Evolutionary conservation across 2,888 invertebrate genomes (phyloP).

Genomic region (Cosmia trapezina): DNA sequence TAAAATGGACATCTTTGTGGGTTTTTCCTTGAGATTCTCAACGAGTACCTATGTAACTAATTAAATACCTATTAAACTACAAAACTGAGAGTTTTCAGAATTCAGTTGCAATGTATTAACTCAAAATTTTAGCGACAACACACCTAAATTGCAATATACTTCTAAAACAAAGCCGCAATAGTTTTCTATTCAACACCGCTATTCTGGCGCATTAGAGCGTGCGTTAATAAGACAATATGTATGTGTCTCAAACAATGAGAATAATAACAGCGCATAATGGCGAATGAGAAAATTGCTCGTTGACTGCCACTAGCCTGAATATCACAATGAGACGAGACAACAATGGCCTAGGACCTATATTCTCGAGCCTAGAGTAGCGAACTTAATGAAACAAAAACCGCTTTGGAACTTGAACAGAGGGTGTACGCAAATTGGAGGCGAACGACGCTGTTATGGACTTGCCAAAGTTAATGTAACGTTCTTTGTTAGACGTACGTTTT

Average conservation of each 20-base stretch:
- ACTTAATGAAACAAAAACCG: constrained; percentile 85
- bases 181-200: constrained; percentile 64
- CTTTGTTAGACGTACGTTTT: constrained; percentile 60
- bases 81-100: neutral
- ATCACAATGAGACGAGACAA: constrained; percentile 85
- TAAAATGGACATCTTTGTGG: neutral
- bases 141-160: constrained; percentile 31
- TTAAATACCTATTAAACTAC: neutral
- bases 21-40: neutral
- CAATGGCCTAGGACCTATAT: constrained; percentile 85
- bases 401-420: constrained; percentile 81
- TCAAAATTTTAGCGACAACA: constrained; percentile 13
- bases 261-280: constrained; percentile 86
- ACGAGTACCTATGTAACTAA: neutral
- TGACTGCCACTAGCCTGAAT: constrained; percentile 81
- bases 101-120: neutral
- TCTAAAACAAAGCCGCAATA: constrained; percentile 50
- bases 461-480: constrained; percentile 59
- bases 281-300: constrained; percentile 88
- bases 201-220: constrained; percentile 69
- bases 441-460: constrained; percentile 61
- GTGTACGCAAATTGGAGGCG: constrained; percentile 78
- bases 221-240: constrained; percentile 79
- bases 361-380: constrained; percentile 77
- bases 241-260: constrained; percentile 84